Conservation (phyloP, 1,140 invertebrate species). For the Drosophila subpulchrella region DNA sequence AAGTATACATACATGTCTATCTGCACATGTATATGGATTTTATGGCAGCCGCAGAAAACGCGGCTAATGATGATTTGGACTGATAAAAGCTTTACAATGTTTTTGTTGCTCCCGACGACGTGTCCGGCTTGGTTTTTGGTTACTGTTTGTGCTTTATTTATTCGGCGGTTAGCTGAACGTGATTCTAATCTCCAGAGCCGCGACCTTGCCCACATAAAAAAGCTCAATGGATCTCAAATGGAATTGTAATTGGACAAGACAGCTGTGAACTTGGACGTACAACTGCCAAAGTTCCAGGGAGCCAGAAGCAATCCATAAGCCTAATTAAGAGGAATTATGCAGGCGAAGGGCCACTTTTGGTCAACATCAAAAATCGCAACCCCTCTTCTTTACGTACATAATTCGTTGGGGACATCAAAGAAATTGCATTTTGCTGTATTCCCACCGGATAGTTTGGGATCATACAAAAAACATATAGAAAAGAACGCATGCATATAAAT, state of each 20-base stretch:
- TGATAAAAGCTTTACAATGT: slow-evolving; percentile 78
- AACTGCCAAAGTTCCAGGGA: slow-evolving; percentile 50
- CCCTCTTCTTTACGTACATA: slow-evolving; percentile 17
- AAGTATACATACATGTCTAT: slow-evolving; percentile 1
- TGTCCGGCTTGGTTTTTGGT: slow-evolving; percentile 42
- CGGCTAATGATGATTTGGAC: slow-evolving; percentile 63
- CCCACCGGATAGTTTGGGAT: slow-evolving; percentile 30
- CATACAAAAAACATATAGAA: slow-evolving; percentile 23
- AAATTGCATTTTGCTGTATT: slow-evolving; percentile 51
- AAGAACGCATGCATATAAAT: slow-evolving; percentile 31
- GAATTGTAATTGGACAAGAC: slow-evolving; percentile 28
- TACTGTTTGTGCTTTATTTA: slow-evolving; percentile 19
- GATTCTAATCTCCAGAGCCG: slow-evolving; percentile 58
- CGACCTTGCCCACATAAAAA: slow-evolving; percentile 28
- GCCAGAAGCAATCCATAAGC: slow-evolving; percentile 14
- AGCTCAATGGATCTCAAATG: slow-evolving; percentile 18
- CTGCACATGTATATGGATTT: slow-evolving; percentile 26
- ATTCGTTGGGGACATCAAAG: slow-evolving; percentile 64
- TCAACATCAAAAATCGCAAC: not conserved
- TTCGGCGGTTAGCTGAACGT: slow-evolving; percentile 43
- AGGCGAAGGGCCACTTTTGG: slow-evolving; percentile 31
- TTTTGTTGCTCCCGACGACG: slow-evolving; percentile 45
- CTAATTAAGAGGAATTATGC: slow-evolving; percentile 55
- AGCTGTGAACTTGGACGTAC: slow-evolving; percentile 5
- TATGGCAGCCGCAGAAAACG: slow-evolving; percentile 38